These are phyloP conservation scores for Melitaea cinxia DNA, from an alignment of 1,140 invertebrate species.

Conservation along the genomic window DNA sequence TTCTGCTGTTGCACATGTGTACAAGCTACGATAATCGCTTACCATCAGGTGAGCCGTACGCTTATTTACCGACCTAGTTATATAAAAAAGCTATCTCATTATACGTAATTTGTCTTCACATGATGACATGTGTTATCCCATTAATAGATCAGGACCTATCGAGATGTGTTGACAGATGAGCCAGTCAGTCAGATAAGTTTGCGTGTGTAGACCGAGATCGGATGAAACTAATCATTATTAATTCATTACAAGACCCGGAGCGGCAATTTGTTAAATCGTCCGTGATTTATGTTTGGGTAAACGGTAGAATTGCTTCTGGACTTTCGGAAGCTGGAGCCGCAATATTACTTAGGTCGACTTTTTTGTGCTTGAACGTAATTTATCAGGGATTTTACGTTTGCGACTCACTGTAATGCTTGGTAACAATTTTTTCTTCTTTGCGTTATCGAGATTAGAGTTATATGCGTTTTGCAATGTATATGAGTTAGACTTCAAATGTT, in stretches of 20 bases:
- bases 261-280: constrained; percentile 22
- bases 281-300: constrained; percentile 22
- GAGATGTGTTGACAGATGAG: no score
- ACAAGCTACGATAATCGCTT: no score
- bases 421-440: not conserved
- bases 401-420: not conserved
- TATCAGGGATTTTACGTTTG: not conserved
- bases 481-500: not conserved
- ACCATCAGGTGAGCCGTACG: no score
- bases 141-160: no score
- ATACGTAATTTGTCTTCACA: no score
- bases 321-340: not conserved
- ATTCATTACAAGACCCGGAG: constrained; percentile 22
- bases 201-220: not conserved
- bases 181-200: no score
- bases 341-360: not conserved
- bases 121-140: no score
- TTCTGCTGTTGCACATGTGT: no score
- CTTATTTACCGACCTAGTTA: no score
- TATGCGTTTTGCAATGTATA: no score
- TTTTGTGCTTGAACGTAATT: not conserved
- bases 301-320: constrained; percentile 10
- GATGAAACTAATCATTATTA: constrained; percentile 26
- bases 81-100: no score
- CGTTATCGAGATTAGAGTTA: no score